These are phyloP conservation scores for Zaprionus kolodkinae DNA, from an alignment of 1,140 invertebrate species.

Conservation along the genomic window DNA sequence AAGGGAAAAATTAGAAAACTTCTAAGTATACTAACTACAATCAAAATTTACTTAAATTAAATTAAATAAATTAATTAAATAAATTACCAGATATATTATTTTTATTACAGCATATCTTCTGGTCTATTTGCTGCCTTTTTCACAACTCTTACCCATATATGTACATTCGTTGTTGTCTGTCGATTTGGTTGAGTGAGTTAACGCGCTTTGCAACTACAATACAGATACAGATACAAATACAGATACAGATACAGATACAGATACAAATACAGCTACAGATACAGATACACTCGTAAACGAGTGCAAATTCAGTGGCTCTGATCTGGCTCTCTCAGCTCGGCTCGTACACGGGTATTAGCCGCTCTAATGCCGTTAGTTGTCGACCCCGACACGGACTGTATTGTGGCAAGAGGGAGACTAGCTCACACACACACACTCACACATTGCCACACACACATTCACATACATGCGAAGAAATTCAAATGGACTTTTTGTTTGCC, in stretches of 20 bases:
- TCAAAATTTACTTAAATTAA: too few relatives aligned
- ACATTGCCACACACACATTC: not conserved
- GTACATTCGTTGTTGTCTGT: conserved; percentile 30
- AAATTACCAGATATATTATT: too few relatives aligned
- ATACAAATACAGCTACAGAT: not conserved
- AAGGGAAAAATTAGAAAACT: not conserved
- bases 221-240: not conserved
- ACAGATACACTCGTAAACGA: not conserved
- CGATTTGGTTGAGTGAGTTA: conserved; percentile 48
- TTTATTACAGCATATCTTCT: conserved; percentile 4
- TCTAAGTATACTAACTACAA: too few relatives aligned
- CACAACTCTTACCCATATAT: conserved; percentile 17
- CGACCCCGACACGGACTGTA: conserved; percentile 35
- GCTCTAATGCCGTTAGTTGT: conserved; percentile 24
- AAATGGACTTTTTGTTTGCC: conserved; percentile 40
- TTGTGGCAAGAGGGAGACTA: conserved; percentile 28
- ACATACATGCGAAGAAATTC: conserved; percentile 37
- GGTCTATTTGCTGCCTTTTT: conserved; percentile 1
- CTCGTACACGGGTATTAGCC: conserved; percentile 16
- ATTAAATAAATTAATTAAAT: too few relatives aligned
- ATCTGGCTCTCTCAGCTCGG: conserved; percentile 7
- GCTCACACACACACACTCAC: not conserved
- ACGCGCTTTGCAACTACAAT: conserved; percentile 31
- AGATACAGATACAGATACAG: not conserved
- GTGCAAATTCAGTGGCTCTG: conserved; percentile 21